These are phyloP conservation scores for Pyrocephalus nanus DNA, from an alignment of 2,797 vertebrate species.

Conservation along the genomic window DNA sequence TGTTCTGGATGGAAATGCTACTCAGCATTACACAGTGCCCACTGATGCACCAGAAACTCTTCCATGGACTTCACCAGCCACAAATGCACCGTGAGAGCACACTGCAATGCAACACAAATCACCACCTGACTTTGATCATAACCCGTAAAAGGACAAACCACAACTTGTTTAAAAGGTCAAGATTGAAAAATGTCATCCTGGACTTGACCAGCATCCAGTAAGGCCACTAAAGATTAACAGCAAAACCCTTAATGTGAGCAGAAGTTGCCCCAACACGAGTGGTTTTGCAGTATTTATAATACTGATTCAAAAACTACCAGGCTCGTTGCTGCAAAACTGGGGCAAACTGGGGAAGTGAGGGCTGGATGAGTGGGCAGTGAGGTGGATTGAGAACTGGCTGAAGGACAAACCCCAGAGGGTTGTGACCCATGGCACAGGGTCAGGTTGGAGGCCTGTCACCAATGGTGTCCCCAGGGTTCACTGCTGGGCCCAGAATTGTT, in stretches of 20 bases:
- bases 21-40: not conserved
- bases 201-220: not conserved
- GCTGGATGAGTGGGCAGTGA: not conserved
- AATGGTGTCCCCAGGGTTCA: not conserved
- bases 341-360: not conserved
- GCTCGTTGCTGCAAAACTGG: not conserved
- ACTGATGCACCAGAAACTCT: not conserved
- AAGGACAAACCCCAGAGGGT: not conserved
- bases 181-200: not conserved
- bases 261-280: not conserved
- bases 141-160: not conserved
- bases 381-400: not conserved
- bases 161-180: not conserved
- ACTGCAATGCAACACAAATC: not conserved
- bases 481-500: not conserved
- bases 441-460: not conserved
- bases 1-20: not conserved
- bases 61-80: not conserved
- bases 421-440: not conserved
- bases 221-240: not conserved
- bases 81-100: not conserved
- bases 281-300: not conserved
- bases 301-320: not conserved
- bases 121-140: not conserved
- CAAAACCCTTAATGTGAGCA: not conserved